Evolutionary conservation across 2,113 vertebrate species (phyloP), one percentile per base, ranked within the genome.

Genomic region (Tragulus kanchil): DNA sequence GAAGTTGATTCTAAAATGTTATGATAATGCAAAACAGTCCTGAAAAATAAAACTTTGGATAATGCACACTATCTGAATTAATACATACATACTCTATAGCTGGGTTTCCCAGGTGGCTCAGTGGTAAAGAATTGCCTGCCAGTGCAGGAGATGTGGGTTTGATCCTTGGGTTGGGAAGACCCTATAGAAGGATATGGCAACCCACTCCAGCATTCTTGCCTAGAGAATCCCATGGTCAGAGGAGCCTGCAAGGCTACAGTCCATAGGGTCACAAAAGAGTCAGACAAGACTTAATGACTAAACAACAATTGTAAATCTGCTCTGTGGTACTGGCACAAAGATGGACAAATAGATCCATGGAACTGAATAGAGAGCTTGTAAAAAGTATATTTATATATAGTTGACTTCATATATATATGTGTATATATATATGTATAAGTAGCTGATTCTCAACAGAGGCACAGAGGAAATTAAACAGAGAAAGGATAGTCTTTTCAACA

Each of bases 1-100:
- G 16, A 85, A 73, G 56, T 23, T 77, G 31, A 64, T 93, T 94
- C 36, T 94, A 86, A 90, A 65, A 90, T 77, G 42, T 90, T 82
- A 67, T 77, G 79, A 93, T 93, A 94, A 82, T 69, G 7, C 11
- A 73, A 85, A 92, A 75, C 45, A 79, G 67, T 81, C 16, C 67
- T 67, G 45, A 52, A 50, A 62, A 89, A 17, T 45, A 62, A 89
- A 89, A 12, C 28, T 78, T 78, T 78, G 42, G 45, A 25, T 52
- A 13, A 77, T 89, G 28, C 58, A 50, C 87, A 50, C 58, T 77
- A 52, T 36, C 71, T 89, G 58, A 85, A 36, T 85, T 52, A 77
- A 25, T 50, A 62, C 42, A 8, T 23, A 56, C 11, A 23, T 79
- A 79, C 50, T n/a, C 50, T 79, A 79, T n/a, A 79, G 54, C 16